phyloP scores from a whole-genome alignment of 2,113 vertebrate genomes.

The Origma solitaria region DNA sequence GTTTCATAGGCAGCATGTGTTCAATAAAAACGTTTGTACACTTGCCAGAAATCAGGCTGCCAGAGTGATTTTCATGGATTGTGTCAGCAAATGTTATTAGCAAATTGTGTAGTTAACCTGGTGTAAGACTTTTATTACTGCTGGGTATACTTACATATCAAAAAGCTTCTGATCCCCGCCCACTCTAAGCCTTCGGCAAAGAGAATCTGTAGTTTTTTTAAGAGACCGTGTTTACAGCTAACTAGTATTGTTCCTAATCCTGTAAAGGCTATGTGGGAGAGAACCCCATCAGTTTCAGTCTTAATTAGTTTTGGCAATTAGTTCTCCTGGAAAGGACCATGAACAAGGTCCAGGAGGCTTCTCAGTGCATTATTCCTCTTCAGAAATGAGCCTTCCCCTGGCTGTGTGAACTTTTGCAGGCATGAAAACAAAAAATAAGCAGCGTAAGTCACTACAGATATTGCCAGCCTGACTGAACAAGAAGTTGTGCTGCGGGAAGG shows the following conservation, averaged over 20 bases:
- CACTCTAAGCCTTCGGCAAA: constrained; percentile 47
- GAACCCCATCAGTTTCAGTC: constrained; percentile 42
- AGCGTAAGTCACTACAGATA: constrained; percentile 43
- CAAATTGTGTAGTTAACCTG: constrained; percentile 66
- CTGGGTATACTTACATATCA: constrained; percentile 56
- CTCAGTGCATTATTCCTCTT: constrained; percentile 42
- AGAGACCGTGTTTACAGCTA: constrained; percentile 56
- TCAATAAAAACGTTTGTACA: constrained; percentile 65
- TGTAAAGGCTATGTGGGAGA: constrained; percentile 53
- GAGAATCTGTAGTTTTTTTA: constrained; percentile 62
- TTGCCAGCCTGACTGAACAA: constrained; percentile 55
- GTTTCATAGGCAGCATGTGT: constrained; percentile 56
- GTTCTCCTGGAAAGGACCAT: constrained; percentile 29
- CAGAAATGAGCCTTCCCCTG: constrained; percentile 55
- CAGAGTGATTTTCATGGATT: constrained; percentile 62
- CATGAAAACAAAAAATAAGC: constrained; percentile 39
- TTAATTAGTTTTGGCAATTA: constrained; percentile 61
- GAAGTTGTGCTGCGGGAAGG: constrained; percentile 32
- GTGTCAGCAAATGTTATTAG: constrained; percentile 69
- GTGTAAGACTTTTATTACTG: constrained; percentile 67
- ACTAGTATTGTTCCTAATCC: constrained; percentile 61
- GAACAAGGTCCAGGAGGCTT: constrained; percentile 37
- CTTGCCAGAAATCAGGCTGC: constrained; percentile 58
- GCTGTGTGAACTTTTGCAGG: constrained; percentile 47
- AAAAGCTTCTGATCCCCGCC: constrained; percentile 47